These are phyloP conservation scores for Stegostoma tigrinum DNA, from an alignment of 2,113 vertebrate species.

Conservation along the genomic window DNA sequence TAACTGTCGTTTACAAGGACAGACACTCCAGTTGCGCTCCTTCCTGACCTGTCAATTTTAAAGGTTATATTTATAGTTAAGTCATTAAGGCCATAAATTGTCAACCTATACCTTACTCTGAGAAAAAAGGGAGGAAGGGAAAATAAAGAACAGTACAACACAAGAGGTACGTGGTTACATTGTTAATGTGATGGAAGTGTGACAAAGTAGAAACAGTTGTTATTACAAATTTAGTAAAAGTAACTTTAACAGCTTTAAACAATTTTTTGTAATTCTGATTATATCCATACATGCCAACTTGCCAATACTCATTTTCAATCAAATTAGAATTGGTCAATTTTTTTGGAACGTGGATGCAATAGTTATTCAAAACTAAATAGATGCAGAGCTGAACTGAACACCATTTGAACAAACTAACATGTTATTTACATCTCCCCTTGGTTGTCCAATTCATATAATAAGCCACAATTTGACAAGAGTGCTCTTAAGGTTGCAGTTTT, in stretches of 20 bases:
- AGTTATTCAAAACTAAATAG: neutral
- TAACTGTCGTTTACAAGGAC: neutral
- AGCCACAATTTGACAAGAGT: neutral
- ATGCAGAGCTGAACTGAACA: neutral
- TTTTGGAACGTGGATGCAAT: neutral
- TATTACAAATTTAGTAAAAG: neutral
- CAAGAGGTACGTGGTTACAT: neutral
- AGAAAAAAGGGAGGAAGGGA: neutral
- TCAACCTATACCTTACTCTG: neutral
- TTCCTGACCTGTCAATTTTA: conserved; percentile 36
- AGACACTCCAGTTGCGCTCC: neutral
- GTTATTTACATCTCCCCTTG: neutral
- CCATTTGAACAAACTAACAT: neutral
- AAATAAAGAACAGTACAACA: neutral
- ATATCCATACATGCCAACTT: conserved; percentile 14
- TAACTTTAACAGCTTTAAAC: too few relatives aligned
- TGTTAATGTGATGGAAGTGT: neutral
- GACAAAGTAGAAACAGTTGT: neutral
- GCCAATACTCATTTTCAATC: neutral
- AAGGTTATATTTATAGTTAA: conserved; percentile 25
- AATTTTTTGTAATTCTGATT: neutral
- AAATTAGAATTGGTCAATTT: neutral
- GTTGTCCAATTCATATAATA: neutral
- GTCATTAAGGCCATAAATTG: neutral
- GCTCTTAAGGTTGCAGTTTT: neutral